Percentiles rank a stretch among this genome's conserved stretches.
Evolutionary conservation across 2,797 vertebrate genomes (phyloP).

Genomic region (Xenentodon cancila): DNA sequence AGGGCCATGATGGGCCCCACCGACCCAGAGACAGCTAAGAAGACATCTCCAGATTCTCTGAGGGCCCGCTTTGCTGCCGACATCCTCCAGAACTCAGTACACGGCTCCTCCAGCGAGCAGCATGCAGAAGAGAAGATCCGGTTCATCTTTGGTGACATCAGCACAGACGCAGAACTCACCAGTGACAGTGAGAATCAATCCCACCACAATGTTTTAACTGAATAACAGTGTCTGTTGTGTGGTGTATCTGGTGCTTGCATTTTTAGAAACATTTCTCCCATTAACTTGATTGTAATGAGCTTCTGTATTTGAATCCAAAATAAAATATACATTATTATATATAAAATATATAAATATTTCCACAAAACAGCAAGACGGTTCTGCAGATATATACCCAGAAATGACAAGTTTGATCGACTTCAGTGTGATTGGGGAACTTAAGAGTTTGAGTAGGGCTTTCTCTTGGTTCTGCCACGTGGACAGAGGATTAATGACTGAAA

Average conservation of each 20-base stretch:
- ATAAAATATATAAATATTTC: too few relatives aligned
- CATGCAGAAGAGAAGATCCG: slow-evolving; percentile 78
- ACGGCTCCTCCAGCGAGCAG: slow-evolving; percentile 84
- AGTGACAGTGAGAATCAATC: slow-evolving; percentile 28
- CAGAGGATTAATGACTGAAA: too few relatives aligned
- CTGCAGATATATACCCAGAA: slow-evolving; percentile 48
- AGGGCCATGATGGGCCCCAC: slow-evolving; percentile 88
- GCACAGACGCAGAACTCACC: slow-evolving; percentile 44
- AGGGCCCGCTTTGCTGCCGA: slow-evolving; percentile 86
- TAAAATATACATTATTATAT: too few relatives aligned
- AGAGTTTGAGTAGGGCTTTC: too few relatives aligned
- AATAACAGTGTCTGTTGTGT: not conserved
- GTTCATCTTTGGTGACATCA: slow-evolving; percentile 79
- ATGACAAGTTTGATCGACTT: slow-evolving; percentile 25
- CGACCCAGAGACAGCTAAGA: slow-evolving; percentile 85
- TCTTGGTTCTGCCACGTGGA: too few relatives aligned
- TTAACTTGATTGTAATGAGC: not conserved
- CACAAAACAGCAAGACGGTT: slow-evolving; percentile 50
- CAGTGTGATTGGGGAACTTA: too few relatives aligned
- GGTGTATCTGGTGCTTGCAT: not conserved
- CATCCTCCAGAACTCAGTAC: slow-evolving; percentile 87
- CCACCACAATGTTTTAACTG: not conserved
- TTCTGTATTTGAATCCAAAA: not conserved
- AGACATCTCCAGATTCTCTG: slow-evolving; percentile 81
- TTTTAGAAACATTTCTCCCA: not conserved